Evolutionary conservation across 2,888 invertebrate genomes (phyloP).

Genomic region (Cyaniris semiargus): DNA sequence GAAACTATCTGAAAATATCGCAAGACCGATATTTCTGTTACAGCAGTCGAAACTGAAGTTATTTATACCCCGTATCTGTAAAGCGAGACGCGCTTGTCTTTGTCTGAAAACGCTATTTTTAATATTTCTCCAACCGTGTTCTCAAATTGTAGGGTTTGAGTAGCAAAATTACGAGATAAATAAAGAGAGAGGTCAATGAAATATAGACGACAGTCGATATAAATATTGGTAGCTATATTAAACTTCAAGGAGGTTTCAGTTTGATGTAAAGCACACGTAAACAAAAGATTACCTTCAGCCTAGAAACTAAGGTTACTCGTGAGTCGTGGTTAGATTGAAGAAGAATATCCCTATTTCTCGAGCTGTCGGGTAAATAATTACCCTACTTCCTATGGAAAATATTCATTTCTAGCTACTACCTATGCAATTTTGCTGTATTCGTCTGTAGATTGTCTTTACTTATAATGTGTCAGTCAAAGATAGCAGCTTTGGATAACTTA

Average conservation of each 20-base stretch:
- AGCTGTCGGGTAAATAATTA: too few species aligned
- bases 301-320: neutral
- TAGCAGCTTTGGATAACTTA: too few species aligned
- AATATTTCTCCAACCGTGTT: conserved; percentile 10
- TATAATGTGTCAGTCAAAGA: neutral
- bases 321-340: neutral
- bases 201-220: neutral
- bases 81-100: conserved; percentile 30
- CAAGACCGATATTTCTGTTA: conserved; percentile 22
- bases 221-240: neutral
- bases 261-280: conserved; percentile 3
- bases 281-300: neutral
- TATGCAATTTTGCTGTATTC: neutral
- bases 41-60: conserved; percentile 21
- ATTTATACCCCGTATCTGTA: conserved; percentile 27
- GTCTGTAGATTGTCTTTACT: neutral
- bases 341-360: neutral
- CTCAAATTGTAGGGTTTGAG: neutral
- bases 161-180: neutral
- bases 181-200: neutral
- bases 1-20: conserved; percentile 26
- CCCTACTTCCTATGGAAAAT: neutral
- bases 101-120: conserved; percentile 28
- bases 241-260: neutral
- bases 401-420: neutral